Base-by-base conservation (phyloP, 2,113 vertebrate genomes). In the Hemichromis elongatus region DNA sequence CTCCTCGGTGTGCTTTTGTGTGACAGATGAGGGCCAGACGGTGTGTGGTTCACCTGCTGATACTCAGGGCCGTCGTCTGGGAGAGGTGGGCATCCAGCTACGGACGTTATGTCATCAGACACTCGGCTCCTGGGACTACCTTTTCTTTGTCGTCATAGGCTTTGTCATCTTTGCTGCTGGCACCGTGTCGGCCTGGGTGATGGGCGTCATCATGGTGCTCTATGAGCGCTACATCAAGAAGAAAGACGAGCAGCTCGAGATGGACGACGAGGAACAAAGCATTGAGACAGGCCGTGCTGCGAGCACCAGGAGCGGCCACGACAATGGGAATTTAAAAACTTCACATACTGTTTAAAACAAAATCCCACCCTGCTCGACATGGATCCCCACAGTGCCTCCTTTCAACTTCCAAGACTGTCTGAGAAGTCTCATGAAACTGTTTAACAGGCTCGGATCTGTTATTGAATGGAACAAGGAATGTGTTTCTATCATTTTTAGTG, bases 141-240 rank as follows among this genome's bases (percentile, higher is more conserved):
- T 97, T 68, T 98, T 98, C 90, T 95, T 98, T 83, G 93, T 97
- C 7, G 95, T 97, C 40, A 87, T 98, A 7, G 97, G 98, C 92
- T 97, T 98, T 84, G 96, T 97, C 91, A 99, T 98, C 87, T 99
- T 99, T 47, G 95, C 96, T 0, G 96, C 96, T 0, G 98, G 97
- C 91, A 99, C 96, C 0, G 79, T 96, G 85, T 95, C 94, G 0
- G 97, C 97, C 91, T 99, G 97, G 97, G 88, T 97, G 80, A 96
- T 97, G 0, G 98, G 97, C 0, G 0, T 96, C 82, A 95, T 97
- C 3, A 97, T 97, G 13, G 96, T 97, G 81, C 88, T 97, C 59
- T 98, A 96, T 0, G 90, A 97, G 90, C 89, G 94, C 19, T 92
- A 96, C 54, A 77, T 84, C 80, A 97, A 96, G 89, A 96, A 91